Base-by-base conservation (phyloP, 2,888 invertebrate species). In the Ormyrus nitidulus region DNA sequence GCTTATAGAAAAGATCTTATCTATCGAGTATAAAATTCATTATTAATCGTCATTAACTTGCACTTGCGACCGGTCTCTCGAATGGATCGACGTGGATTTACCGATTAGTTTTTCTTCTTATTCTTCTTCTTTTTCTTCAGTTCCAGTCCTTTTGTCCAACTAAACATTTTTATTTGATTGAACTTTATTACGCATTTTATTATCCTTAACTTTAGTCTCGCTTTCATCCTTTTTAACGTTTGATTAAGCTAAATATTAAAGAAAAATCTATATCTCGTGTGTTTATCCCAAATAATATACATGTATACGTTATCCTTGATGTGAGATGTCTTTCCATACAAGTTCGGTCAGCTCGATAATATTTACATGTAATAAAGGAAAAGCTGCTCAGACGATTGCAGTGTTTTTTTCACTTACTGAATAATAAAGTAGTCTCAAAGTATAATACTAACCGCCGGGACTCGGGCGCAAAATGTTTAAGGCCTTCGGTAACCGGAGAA, bases 181-280 rank as follows among this genome's bases (percentile, higher is more conserved):
- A 80, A 65, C 69, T 64, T 59, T 6, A 76, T n/a, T n/a, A n/a
- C n/a, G 64, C 77, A 83, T 79, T 81, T 78, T 78, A n/a, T 61
- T 66, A 34, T 77, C 10, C 80, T 51, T 73, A 76, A 54, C 75
- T 69, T 79, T 66, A 74, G 69, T 77, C 44, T 75, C 11, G 68
- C 72, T 80, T 69, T 61, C 56, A 62, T 56, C 73, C 72, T 77
- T 46, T 62, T 34, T 65, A 61, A 66, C 8, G 34, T 59, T 65
- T 62, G 11, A 49, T 68, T 46, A 69, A 77, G 34, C 10, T 51
- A 11, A 34, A 34, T 34, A 34, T 34, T 34, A 34, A 34, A 34
- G 34, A 34, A 59, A 46, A 58, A n/a, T 9, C 34, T 34, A 65
- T 64, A 51, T n/a, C 46, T 44, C 51, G 70, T 65, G 77, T 77